A percentile compares a stretch with the other conserved stretches of the same genome.
Conservation (phyloP, 2,113 vertebrate genomes). For the Hemibagrus wyckioides region DNA sequence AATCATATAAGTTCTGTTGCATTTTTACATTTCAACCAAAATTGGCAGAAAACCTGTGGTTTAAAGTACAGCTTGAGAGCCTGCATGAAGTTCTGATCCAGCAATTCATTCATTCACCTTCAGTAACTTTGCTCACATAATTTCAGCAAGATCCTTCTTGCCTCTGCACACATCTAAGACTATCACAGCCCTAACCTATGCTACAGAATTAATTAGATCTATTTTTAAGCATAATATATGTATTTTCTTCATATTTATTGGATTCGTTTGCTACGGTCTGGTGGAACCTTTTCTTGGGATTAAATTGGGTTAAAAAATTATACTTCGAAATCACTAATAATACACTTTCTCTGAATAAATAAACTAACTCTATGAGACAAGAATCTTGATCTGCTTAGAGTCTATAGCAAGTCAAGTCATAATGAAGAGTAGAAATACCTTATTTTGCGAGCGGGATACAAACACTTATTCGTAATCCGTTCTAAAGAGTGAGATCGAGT, state of each 20-base stretch:
- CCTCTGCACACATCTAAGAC: neutral
- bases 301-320: no score
- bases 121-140: neutral
- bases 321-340: no score
- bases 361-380: no score
- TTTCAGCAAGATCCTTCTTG: neutral
- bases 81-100: neutral
- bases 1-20: neutral
- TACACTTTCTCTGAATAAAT: no score
- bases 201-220: neutral
- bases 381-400: no score
- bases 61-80: neutral
- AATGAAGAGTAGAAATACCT: no score
- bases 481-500: neutral
- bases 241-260: neutral
- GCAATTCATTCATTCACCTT: neutral
- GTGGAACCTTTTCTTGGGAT: neutral
- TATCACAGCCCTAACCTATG: neutral
- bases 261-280: neutral
- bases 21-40: neutral
- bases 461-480: neutral
- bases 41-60: neutral
- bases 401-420: neutral
- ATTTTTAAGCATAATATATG: neutral
- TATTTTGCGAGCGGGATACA: neutral